Evolutionary conservation across 2,888 invertebrate species (phyloP).

Genomic region (Cyclophora punctaria): DNA sequence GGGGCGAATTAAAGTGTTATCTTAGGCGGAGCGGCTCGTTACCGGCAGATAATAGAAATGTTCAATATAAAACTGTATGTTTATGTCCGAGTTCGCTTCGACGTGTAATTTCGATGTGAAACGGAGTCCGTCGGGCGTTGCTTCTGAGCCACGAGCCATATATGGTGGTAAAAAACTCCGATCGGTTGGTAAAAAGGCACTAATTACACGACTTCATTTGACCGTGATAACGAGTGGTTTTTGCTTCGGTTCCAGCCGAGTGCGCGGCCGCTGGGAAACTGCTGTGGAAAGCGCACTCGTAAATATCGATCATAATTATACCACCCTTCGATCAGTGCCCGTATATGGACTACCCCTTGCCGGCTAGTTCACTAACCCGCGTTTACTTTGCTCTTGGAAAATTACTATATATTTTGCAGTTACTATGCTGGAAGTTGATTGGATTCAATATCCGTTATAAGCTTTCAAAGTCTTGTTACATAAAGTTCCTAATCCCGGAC

Average conservation of each 20-base stretch:
- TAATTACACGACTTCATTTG: conserved; percentile 73
- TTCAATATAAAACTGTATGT: conserved; percentile 33
- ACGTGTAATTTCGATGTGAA: conserved; percentile 47
- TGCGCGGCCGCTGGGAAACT: conserved; percentile 58
- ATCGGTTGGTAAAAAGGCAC: conserved; percentile 52
- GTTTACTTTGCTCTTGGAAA: background rate
- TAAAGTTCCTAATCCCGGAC: no score
- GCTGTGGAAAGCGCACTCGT: conserved; percentile 36
- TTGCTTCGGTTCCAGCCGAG: conserved; percentile 46
- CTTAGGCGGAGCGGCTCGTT: conserved; percentile 23
- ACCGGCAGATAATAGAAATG: conserved; percentile 36
- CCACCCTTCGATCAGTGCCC: conserved; percentile 21
- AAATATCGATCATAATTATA: conserved; percentile 23
- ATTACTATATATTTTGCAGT: background rate
- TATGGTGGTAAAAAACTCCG: conserved; percentile 49
- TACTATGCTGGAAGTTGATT: background rate
- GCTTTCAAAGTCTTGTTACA: background rate
- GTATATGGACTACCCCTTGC: conserved; percentile 23
- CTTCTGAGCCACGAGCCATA: conserved; percentile 44
- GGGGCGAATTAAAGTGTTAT: conserved; percentile 13
- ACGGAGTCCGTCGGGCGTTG: conserved; percentile 57
- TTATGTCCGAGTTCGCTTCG: conserved; percentile 27
- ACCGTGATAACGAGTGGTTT: conserved; percentile 63
- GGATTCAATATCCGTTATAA: background rate
- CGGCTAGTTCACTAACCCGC: conserved; percentile 4